phyloP scores from a whole-genome alignment of 2,113 vertebrate genomes.

The Geococcyx californianus region DNA sequence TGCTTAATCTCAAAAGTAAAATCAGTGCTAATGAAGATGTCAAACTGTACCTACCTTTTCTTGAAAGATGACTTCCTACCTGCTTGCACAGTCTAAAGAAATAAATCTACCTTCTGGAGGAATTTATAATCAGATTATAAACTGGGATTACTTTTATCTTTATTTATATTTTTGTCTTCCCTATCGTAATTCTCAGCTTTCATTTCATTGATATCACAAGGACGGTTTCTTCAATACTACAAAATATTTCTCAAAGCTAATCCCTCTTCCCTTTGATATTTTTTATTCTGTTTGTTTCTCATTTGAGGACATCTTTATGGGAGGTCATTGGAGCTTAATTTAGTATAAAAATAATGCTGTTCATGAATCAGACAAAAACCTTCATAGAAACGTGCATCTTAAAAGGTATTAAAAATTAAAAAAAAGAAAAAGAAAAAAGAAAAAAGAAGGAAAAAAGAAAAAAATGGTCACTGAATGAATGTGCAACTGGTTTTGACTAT shows the following conservation, averaged over 20 bases:
- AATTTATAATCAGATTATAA: neutral
- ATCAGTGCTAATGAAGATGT: neutral
- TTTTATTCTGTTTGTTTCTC: neutral
- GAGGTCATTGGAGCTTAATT: neutral
- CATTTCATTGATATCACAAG: slow-evolving; percentile 1
- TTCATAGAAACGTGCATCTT: neutral
- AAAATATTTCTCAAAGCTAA: neutral
- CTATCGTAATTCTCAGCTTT: neutral
- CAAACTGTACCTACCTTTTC: neutral
- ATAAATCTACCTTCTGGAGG: neutral
- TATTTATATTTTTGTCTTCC: slow-evolving; percentile 17
- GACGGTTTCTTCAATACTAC: neutral
- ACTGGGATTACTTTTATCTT: neutral
- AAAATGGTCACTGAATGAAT: neutral
- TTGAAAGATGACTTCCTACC: neutral
- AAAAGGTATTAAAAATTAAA: neutral
- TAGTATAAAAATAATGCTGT: neutral
- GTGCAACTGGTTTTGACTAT: neutral
- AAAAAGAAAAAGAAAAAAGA: too few species aligned
- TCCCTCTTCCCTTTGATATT: neutral
- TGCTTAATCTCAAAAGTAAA: neutral
- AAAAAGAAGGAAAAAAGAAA: too few species aligned
- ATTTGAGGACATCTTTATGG: neutral
- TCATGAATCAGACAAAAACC: neutral
- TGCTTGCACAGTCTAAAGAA: neutral